phyloP scores from a whole-genome alignment of 2,888 invertebrate species.

The Orchesellides sinensis region DNA sequence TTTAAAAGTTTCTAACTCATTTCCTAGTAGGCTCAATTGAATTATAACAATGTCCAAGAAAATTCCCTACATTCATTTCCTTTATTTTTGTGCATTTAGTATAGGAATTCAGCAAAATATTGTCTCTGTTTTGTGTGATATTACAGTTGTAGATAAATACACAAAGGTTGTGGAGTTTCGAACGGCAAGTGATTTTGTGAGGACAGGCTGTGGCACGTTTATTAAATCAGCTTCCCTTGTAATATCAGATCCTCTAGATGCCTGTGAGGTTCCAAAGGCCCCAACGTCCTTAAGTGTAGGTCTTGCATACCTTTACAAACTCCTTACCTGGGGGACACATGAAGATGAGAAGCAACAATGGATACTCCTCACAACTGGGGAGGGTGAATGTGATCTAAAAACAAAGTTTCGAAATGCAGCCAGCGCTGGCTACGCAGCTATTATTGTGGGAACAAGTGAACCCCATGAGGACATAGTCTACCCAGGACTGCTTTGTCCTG shows the following conservation, averaged over 20 bases:
- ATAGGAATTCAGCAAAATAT: not conserved
- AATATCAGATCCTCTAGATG: constrained; percentile 5
- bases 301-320: not conserved
- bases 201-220: constrained; percentile 31
- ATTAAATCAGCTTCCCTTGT: not conserved
- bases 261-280: constrained; percentile 10
- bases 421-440: constrained; percentile 31
- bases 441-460: constrained; percentile 37
- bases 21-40: too few species aligned
- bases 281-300: constrained; percentile 4
- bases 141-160: not conserved
- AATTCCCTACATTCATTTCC: too few species aligned
- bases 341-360: constrained; percentile 3
- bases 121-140: not conserved
- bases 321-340: too few species aligned
- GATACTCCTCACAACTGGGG: constrained; percentile 1
- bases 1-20: too few species aligned
- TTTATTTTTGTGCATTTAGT: too few species aligned
- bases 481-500: constrained; percentile 9
- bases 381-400: constrained; percentile 38
- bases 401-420: constrained; percentile 54
- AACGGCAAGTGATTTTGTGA: constrained; percentile 43
- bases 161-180: constrained; percentile 14
- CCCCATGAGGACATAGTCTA: constrained; percentile 23
- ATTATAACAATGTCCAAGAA: too few species aligned